Base-by-base conservation (phyloP, 2,113 vertebrate genomes). In the Mugil cephalus region DNA sequence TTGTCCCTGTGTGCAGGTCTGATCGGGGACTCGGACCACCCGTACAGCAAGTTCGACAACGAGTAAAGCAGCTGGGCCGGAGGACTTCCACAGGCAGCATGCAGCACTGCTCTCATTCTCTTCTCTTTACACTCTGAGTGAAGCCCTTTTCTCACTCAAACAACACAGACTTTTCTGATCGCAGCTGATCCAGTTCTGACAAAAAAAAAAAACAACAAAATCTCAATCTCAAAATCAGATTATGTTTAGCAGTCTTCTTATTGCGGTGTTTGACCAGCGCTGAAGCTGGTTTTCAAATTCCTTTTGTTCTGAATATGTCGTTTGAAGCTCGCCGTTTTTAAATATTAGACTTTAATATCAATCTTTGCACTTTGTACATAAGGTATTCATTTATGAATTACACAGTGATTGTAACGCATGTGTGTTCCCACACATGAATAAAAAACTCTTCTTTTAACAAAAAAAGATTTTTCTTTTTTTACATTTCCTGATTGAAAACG, bases 11-110 rank as follows among this genome's bases (percentile, higher is more conserved):
- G 6, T 60, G 48, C 89, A 98, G 96, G 94, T 84, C 95, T 97
- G 73, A 87, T 96, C 1, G 89, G 92, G 10, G 95, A 97, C 87
- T 92, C 94, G 58, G 96, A 96, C 91, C 95, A 96, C 77, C 94
- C 94, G 0, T 95, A 96, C 88, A 96, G 94, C 91, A 95, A 95
- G 93, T 96, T 94, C 79, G 96, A 98, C 83, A 96, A 97, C 52
- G 95, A 96, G 46, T 97, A 81, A 94, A 87, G 50, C 72, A 42
- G 76, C 58, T 21, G 51, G 10, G 6, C 11, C 21, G 67, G 67
- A 80, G 7, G 43, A 9, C 13, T 8, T 53, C 60, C 10, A 10
- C 12, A 2, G 35, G 30, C 14, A 9, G 13, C 38, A 30, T 30
- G n/a, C 5, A 30, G 24, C 24, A 5, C 42, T 58, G 40, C 21